These are phyloP conservation scores for Parapsyche elsis DNA, from an alignment of 1,140 invertebrate species.

Conservation along the genomic window DNA sequence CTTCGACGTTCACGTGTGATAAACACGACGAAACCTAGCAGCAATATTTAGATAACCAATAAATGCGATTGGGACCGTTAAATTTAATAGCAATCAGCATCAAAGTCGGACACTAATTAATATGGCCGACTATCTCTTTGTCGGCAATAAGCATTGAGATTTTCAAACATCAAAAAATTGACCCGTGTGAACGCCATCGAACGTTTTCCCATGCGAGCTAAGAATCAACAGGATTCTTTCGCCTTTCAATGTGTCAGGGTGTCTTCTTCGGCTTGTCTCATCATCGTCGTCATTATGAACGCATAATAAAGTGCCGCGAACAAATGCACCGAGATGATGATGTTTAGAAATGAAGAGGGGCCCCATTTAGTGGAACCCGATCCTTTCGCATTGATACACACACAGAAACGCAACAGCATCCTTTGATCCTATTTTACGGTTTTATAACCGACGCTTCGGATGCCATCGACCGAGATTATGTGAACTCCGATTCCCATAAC, in stretches of 20 bases:
- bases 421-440: neutral
- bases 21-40: too few relatives aligned
- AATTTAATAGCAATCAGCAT: too few relatives aligned
- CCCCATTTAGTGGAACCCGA: neutral
- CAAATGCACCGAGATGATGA: neutral
- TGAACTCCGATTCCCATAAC: neutral
- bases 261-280: neutral
- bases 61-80: too few relatives aligned
- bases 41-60: too few relatives aligned
- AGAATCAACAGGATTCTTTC: neutral
- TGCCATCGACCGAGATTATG: neutral
- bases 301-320: neutral
- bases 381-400: neutral
- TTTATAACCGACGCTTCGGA: neutral
- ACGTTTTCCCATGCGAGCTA: neutral
- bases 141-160: too few relatives aligned
- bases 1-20: too few relatives aligned
- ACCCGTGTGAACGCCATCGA: too few relatives aligned
- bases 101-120: too few relatives aligned
- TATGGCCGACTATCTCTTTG: too few relatives aligned
- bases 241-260: neutral
- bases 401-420: neutral
- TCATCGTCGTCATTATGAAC: constrained; percentile 5
- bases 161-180: too few relatives aligned
- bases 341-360: constrained; percentile 5